Conservation (phyloP, 2,797 vertebrate genomes). For the Capromys pilorides region DNA sequence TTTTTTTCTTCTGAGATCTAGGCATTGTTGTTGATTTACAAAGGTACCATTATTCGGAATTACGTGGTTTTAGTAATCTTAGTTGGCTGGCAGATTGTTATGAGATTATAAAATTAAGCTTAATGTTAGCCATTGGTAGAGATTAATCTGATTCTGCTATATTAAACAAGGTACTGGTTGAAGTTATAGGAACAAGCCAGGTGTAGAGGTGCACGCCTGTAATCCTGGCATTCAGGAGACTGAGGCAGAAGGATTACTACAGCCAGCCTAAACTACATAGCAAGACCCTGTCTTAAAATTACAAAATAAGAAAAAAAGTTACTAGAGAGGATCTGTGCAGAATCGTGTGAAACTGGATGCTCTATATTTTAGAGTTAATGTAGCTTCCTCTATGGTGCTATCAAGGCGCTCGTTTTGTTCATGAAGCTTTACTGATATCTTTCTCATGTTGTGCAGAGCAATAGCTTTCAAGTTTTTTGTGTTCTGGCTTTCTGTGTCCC, state of each 20-base stretch:
- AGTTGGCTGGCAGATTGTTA: conserved; percentile 31
- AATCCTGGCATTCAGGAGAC: not conserved
- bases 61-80: conserved; percentile 26
- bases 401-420: not conserved
- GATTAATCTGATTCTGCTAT: conserved; percentile 23
- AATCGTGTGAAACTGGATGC: not conserved
- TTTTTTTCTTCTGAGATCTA: conserved; percentile 22
- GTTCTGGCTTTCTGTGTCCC: not conserved
- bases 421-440: not conserved
- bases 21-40: conserved; percentile 46
- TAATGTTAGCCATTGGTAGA: conserved; percentile 33
- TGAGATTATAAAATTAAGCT: conserved; percentile 35
- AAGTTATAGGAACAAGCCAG: not conserved
- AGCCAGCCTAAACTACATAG: not conserved
- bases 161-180: conserved; percentile 39
- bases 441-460: not conserved
- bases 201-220: accelerated
- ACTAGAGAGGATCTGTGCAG: not conserved
- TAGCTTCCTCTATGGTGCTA: not conserved
- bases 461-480: not conserved
- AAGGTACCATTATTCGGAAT: not conserved
- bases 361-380: not conserved
- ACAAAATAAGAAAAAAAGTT: not conserved
- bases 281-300: not conserved
- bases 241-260: not conserved